phyloP scores from a whole-genome alignment of 2,113 vertebrate species.

The Megaceryle torquata region DNA sequence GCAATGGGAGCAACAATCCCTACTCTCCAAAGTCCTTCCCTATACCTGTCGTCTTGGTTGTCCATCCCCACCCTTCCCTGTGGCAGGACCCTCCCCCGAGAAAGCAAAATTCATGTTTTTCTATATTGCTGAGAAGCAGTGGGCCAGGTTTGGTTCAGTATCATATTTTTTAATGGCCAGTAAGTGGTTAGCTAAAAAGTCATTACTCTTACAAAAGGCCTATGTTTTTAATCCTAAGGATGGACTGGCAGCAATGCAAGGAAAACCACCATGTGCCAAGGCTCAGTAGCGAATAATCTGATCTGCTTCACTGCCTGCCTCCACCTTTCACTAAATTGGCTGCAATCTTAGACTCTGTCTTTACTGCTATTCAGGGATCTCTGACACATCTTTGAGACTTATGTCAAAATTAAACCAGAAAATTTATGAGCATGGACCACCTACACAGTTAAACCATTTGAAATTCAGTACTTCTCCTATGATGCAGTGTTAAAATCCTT shows the following conservation, averaged over 20 bases:
- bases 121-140: background rate
- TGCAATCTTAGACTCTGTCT: background rate
- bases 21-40: background rate
- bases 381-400: slow-evolving; percentile 4
- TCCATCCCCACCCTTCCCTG: background rate
- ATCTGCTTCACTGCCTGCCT: slow-evolving; percentile 1
- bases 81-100: background rate
- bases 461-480: slow-evolving; percentile 11
- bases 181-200: background rate
- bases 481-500: slow-evolving; percentile 24
- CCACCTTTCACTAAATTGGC: background rate
- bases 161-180: background rate
- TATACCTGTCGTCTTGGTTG: background rate
- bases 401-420: slow-evolving; percentile 19
- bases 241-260: background rate
- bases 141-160: background rate
- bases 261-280: background rate
- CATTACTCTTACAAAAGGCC: background rate
- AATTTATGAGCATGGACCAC: slow-evolving; percentile 40
- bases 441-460: slow-evolving; percentile 9
- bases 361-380: background rate
- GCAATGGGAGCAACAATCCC: background rate
- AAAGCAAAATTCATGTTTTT: background rate
- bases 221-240: background rate
- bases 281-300: background rate